phyloP scores from a whole-genome alignment of 2,113 vertebrate genomes.

The Emydocephalus ijimae region DNA sequence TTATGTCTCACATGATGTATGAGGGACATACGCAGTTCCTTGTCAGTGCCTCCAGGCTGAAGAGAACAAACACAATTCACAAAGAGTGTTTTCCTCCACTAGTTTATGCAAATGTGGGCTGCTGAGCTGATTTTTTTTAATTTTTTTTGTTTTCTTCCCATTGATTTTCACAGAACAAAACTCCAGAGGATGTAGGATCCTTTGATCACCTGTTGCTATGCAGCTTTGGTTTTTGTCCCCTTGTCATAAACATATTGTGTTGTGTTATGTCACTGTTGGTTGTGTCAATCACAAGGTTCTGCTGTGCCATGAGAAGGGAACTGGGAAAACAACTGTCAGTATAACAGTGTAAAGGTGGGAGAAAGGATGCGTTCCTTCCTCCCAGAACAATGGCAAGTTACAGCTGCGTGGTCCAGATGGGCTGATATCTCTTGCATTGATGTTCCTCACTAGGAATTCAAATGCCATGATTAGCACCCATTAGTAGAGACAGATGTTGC shows the following conservation, averaged over 20 bases:
- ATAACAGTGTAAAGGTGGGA: constrained; percentile 31
- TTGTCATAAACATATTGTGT: constrained; percentile 29
- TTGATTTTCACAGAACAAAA: constrained; percentile 50
- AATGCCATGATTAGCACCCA: background rate
- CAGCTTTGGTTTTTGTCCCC: constrained; percentile 38
- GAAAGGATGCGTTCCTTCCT: background rate
- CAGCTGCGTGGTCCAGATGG: background rate
- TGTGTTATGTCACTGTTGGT: constrained; percentile 33
- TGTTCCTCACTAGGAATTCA: background rate
- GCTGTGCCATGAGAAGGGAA: constrained; percentile 22
- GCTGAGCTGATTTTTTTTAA: constrained; percentile 3
- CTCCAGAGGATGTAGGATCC: constrained; percentile 35
- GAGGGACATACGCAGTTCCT: constrained; percentile 31
- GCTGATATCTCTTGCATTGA: background rate
- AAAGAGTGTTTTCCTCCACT: constrained; percentile 33
- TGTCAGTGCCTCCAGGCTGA: constrained; percentile 9
- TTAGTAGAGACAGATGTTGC: constrained; percentile 13
- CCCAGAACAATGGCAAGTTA: background rate
- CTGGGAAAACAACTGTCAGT: background rate
- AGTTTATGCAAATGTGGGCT: constrained; percentile 46
- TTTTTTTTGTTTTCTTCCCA: constrained; percentile 2
- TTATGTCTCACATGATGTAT: constrained; percentile 32
- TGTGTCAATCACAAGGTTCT: constrained; percentile 41
- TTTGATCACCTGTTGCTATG: constrained; percentile 56
- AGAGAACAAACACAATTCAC: constrained; percentile 46